Percentiles rank a stretch among this genome's conserved stretches.
phyloP scores from a whole-genome alignment of 2,797 vertebrate species.

The Rhynchotus rufescens region DNA sequence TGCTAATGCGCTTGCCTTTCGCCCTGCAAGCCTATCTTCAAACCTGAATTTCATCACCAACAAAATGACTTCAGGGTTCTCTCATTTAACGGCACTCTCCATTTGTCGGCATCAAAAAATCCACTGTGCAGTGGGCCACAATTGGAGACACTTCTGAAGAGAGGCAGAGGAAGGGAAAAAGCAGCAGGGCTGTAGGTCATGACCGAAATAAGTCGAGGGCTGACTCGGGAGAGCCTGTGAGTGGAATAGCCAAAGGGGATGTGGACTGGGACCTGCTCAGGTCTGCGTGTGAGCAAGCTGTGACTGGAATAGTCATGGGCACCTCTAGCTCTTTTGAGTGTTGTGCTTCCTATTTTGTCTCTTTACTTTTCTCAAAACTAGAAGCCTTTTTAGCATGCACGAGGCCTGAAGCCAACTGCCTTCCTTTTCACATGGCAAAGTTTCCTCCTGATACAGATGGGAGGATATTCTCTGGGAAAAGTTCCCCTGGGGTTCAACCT shows the following conservation, averaged over 20 bases:
- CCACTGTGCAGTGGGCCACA: accelerated
- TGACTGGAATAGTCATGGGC: background rate
- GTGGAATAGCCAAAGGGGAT: background rate
- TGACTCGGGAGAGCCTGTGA: background rate
- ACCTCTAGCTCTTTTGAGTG: background rate
- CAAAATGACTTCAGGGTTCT: background rate
- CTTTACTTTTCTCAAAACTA: accelerated
- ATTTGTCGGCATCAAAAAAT: background rate
- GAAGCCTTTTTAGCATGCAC: accelerated
- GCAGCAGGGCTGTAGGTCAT: background rate
- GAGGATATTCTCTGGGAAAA: background rate
- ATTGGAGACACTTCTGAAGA: background rate
- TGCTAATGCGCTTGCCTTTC: background rate
- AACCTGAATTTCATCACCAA: background rate
- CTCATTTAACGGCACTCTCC: accelerated
- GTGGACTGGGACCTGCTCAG: background rate
- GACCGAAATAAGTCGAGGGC: accelerated
- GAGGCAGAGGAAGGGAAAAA: accelerated
- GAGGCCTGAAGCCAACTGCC: background rate
- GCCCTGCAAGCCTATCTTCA: accelerated
- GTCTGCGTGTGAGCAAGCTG: accelerated
- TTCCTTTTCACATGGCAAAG: background rate
- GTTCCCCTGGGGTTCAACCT: accelerated
- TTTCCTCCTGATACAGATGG: background rate
- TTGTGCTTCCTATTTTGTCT: background rate